phyloP scores from a whole-genome alignment of 2,888 invertebrate species.

The Habroteleia sp. region DNA sequence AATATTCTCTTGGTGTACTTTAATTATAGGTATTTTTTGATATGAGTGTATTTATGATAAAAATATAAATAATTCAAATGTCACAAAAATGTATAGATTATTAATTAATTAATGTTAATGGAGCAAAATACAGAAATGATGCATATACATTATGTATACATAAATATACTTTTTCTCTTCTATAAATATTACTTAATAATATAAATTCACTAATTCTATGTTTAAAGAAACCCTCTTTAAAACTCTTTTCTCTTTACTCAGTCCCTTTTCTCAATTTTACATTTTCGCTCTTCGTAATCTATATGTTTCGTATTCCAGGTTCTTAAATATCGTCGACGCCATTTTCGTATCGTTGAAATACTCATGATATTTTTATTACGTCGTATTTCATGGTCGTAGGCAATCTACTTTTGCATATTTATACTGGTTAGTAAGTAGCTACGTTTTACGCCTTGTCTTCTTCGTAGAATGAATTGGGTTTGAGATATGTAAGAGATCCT shows the following conservation, averaged over 20 bases:
- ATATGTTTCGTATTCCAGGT: conserved; percentile 57
- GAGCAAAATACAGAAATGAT: too few species aligned
- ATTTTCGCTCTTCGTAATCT: conserved; percentile 64
- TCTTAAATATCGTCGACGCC: conserved; percentile 63
- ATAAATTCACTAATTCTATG: too few species aligned
- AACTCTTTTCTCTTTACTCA: conserved; percentile 40
- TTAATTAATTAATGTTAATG: too few species aligned
- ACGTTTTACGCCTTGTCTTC: conserved; percentile 64
- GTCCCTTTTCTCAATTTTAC: conserved; percentile 52
- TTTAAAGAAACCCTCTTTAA: conserved; percentile 71
- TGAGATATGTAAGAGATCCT: conserved; percentile 26
- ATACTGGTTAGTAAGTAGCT: conserved; percentile 73
- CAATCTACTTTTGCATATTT: conserved; percentile 75
- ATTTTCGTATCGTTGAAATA: conserved; percentile 71
- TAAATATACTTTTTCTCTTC: too few species aligned
- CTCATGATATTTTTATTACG: conserved; percentile 76
- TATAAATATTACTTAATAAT: too few species aligned
- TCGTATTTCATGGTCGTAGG: conserved; percentile 74
- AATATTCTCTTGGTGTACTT: too few species aligned
- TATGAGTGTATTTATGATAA: too few species aligned
- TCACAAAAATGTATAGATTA: too few species aligned
- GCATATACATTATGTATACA: too few species aligned
- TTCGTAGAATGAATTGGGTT: conserved; percentile 39
- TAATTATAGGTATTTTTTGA: too few species aligned
- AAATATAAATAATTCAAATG: too few species aligned